A percentile compares a stretch with the other conserved stretches of the same genome.
These are phyloP conservation scores for Liposcelis brunnea DNA, from an alignment of 2,888 invertebrate genomes.

Conservation along the genomic window DNA sequence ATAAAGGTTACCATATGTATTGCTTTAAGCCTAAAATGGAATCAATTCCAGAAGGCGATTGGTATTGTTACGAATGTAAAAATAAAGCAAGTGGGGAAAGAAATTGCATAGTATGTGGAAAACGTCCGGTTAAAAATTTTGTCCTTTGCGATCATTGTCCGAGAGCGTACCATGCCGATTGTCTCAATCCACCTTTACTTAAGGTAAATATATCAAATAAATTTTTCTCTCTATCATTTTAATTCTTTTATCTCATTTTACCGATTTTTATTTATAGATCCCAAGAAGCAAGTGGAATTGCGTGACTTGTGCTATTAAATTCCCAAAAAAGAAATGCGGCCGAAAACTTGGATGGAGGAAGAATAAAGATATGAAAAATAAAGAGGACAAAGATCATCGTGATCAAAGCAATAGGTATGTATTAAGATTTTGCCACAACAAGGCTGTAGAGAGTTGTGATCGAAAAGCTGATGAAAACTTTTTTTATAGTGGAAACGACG, in stretches of 20 bases:
- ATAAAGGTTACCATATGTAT: slow-evolving; percentile 96
- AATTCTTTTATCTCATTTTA: slow-evolving; percentile 2
- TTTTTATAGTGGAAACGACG: slow-evolving; percentile 45
- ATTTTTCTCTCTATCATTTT: slow-evolving; percentile 4
- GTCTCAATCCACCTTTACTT: slow-evolving; percentile 71
- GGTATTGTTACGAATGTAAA: slow-evolving; percentile 94
- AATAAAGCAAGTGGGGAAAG: slow-evolving; percentile 84
- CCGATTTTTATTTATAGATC: slow-evolving; percentile 29
- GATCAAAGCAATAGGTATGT: slow-evolving; percentile 1
- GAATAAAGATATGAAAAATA: neutral
- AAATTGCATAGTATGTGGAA: slow-evolving; percentile 89
- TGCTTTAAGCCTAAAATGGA: slow-evolving; percentile 96
- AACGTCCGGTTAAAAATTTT: slow-evolving; percentile 46
- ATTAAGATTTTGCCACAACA: slow-evolving; percentile 26
- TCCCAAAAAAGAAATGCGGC: slow-evolving; percentile 53
- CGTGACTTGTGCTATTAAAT: slow-evolving; percentile 67
- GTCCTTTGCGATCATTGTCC: slow-evolving; percentile 82
- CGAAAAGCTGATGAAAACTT: too few species aligned
- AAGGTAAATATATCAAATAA: slow-evolving; percentile 42
- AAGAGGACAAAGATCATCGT: neutral
- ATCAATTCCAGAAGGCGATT: slow-evolving; percentile 92
- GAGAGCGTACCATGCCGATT: slow-evolving; percentile 82
- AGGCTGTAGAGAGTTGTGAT: slow-evolving; percentile 22
- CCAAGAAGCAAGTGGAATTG: slow-evolving; percentile 84
- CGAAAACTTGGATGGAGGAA: slow-evolving; percentile 9